Conservation (phyloP, 2,888 invertebrate species). For the Agrilus cyanescens region DNA sequence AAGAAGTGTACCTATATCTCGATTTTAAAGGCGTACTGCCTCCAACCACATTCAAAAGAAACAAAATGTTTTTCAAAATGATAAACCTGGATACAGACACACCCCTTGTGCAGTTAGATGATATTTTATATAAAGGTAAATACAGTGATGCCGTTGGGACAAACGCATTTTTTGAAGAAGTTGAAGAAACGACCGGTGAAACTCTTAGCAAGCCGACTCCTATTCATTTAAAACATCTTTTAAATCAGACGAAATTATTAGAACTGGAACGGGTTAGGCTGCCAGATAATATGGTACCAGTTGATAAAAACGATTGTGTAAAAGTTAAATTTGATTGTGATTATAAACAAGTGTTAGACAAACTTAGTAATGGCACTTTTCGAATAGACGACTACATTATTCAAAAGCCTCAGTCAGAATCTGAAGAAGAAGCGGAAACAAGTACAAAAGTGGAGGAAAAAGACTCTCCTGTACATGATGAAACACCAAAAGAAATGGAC, state of each 20-base stretch:
- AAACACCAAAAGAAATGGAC: too few species aligned
- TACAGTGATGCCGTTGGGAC: conserved; percentile 61
- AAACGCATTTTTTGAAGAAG: conserved; percentile 59
- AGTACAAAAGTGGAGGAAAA: too few species aligned
- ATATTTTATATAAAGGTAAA: conserved; percentile 43
- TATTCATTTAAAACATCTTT: conserved; percentile 47
- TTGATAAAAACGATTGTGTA: conserved; percentile 19
- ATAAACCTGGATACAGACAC: conserved; percentile 25
- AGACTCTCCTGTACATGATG: too few species aligned
- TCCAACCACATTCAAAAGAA: conserved; percentile 22
- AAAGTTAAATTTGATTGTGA: conserved; percentile 25
- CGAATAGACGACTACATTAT: conserved; percentile 23
- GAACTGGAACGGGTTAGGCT: conserved; percentile 42
- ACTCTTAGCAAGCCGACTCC: conserved; percentile 35
- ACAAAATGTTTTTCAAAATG: conserved; percentile 27
- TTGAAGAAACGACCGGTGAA: conserved; percentile 32
- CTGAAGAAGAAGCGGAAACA: conserved; percentile 3
- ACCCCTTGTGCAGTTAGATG: conserved; percentile 28
- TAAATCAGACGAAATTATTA: conserved; percentile 54
- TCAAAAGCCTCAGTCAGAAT: conserved; percentile 3
- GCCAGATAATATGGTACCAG: conserved; percentile 25
- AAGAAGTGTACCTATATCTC: conserved; percentile 22
- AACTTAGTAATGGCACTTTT: conserved; percentile 25
- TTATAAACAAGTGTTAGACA: conserved; percentile 25
- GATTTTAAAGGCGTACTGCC: conserved; percentile 28